Evolutionary conservation across 2,113 vertebrate genomes (phyloP), one percentile per base, ranked within the genome.

Genomic region (Ceyx margarethae): DNA sequence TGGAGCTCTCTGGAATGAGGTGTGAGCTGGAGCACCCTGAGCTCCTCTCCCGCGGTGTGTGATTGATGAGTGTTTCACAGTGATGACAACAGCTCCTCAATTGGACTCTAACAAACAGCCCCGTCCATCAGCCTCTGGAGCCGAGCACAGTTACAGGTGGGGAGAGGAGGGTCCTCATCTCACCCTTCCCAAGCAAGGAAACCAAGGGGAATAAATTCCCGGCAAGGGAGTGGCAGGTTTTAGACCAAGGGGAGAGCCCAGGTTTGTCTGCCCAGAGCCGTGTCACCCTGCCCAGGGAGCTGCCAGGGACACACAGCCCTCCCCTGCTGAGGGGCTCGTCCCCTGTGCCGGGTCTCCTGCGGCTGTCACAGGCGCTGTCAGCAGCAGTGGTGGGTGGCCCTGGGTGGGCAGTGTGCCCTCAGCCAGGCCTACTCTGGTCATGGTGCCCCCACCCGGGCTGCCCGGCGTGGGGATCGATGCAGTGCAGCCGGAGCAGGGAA

Each of bases 341-440:
- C 35, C 1, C 5, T 1, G 26, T 7, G 1, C 1, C 2, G 0
- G 15, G 22, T n/a, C 69, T 56, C 46, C 45, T 8, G 43, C 7
- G 43, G 43, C 48, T 42, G 28, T 7, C 4, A 31, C 11, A 1
- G 54, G 46, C 20, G 19, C 9, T 51, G 21, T 65, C 8, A 2
- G 20, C 43, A 17, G 43, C 43, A 45, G 43, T 17, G 43, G 43
- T 17, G 43, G 43, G 45, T 17, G 43, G 43, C 43, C 12, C 43
- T 45, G 15, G 43, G 43, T 45, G 19, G 20, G 46, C 46, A 20
- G 46, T 11, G 46, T 10, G 19, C 46, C 46, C 46, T 46, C 19
- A 20, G 18, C 46, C 46, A 46, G 46, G 46, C 46, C 19, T 21
- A 20, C 46, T 46, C 66, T 42, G 3, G 1, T 51, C 31, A 4